Evolutionary conservation across 1,140 invertebrate species (phyloP), one percentile per base, ranked within the genome.

Genomic region (Ptiloglossa arizonensis): DNA sequence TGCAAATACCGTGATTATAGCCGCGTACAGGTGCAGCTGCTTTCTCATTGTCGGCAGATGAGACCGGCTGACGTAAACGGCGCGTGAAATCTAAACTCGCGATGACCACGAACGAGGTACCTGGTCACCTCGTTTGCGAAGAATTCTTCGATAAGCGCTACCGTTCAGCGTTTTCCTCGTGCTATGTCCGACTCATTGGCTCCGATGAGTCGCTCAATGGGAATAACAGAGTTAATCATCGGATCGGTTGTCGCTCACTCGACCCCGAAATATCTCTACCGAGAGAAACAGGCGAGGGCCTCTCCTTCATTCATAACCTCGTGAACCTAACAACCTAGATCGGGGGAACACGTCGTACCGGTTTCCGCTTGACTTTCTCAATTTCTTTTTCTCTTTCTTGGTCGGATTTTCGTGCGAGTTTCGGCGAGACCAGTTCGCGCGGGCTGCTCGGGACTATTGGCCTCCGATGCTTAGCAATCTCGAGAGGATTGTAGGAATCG

Each of bases 1-100:
- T 86, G 72, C 79, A 87, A 87, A 87, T 88, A 87, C 79, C 77
- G 74, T 83, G 81, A 81, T 87, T 83, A 83, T 59, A 56, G 54
- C 72, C 41, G 29, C 32, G 75, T 75, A 83, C 85, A 80, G 76
- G 80, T 86, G 63, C 71, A 71, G 27, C 71, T 2, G 29, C 79
- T 85, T 80, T 86, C 80, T 66, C 80, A 85, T 86, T 75, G 82
- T 85, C 70, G 56, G 68, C 68, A 85, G 77, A 84, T 81, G 73
- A 68, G 72, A 71, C 64, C 24, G 3, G 27, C 71, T 80, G 71
- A 84, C 71, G 67, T 80, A 80, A 80, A 79, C 71, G 35, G 46
- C 69, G 8, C 24, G 67, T 54, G 9, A 38, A 27, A 60, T 50
- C 50, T 13, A 59, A 59, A 27, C 4, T 27, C 32, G 24, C 29